Evolutionary conservation across 1,140 invertebrate genomes (phyloP), one percentile per base, ranked within the genome.

Genomic region (Proctacanthus coquilletti): DNA sequence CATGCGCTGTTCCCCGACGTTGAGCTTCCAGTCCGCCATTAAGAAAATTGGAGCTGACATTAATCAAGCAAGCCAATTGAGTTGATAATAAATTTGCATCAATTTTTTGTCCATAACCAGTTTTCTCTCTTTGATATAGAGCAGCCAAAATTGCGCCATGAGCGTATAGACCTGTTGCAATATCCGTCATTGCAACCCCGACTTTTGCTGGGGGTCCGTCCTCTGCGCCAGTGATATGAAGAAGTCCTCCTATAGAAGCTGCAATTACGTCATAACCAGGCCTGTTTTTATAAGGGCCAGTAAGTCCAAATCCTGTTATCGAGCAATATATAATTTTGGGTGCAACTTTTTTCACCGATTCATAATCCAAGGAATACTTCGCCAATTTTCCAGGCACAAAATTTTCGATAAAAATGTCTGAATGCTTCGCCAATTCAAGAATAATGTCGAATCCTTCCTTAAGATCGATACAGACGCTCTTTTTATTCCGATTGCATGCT

Each of bases 211-310:
- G 93, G 19, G 79, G 75, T 4, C 86, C 86, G 53, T 80, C 63
- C 50, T 71, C 65, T 14, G 80, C 72, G 1, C 94, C 94, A 0
- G 93, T 98, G 14, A 91, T 83, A 51, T 88, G 73, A 30, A 97
- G 48, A 0, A 97, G 63, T 2, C 93, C 93, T 10, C 89, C 92
- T 38, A 92, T 67, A 0, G 88, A 93, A 6, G 89, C 78, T 10
- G 88, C 89, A 44, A 97, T 92, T 1, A 95, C 84, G 67, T 98
- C 93, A 65, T 95, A 97, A 37, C 93, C 93, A 15, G 88, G 82
- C 49, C 80, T 75, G 34, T 74, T 68, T 3, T 66, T 62, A 64
- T 95, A 96, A 0, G 89, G 89, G 2, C 93, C 93, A 32, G 69
- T 65, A 1, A 74, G 68, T 0, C 94, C 94, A 63, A 84, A 98